A percentile compares a stretch with the other conserved stretches of the same genome.
Evolutionary conservation across 2,797 vertebrate genomes (phyloP).

Genomic region (Pelodytes ibericus): DNA sequence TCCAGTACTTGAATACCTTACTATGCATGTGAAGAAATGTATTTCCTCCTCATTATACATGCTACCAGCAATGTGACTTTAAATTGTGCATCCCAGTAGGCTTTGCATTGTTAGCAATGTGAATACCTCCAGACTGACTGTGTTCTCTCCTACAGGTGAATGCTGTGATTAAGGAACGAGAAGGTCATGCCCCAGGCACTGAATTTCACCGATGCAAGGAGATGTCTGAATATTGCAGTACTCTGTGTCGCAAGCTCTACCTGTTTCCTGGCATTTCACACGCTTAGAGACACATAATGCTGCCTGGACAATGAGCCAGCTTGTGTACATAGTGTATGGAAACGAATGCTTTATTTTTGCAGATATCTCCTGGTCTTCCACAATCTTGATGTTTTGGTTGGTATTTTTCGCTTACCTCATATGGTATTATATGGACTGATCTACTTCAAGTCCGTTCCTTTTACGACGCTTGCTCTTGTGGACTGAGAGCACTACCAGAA

Average conservation of each 20-base stretch:
- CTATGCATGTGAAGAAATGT: too few relatives aligned
- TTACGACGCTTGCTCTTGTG: neutral
- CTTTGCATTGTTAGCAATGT: too few relatives aligned
- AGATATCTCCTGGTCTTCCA: constrained; percentile 34
- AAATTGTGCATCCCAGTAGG: too few relatives aligned
- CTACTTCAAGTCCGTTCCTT: neutral
- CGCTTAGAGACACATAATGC: neutral
- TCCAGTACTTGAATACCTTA: too few relatives aligned
- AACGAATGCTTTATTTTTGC: constrained; percentile 31
- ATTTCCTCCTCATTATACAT: too few relatives aligned
- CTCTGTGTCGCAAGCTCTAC: constrained; percentile 90
- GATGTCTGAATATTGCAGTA: constrained; percentile 98
- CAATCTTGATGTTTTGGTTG: neutral
- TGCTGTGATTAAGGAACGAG: constrained; percentile 86
- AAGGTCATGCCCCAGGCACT: constrained; percentile 91
- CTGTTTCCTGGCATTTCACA: constrained; percentile 86
- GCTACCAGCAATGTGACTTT: too few relatives aligned
- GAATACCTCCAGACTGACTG: neutral
- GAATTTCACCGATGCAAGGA: constrained; percentile 96
- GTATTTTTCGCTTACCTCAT: neutral
- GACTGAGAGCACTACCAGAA: neutral
- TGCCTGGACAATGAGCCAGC: neutral
- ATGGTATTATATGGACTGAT: neutral
- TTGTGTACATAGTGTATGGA: constrained; percentile 14
- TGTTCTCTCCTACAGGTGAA: constrained; percentile 80